Base-by-base conservation (phyloP, 2,888 invertebrate species). In the Elegia similella region DNA sequence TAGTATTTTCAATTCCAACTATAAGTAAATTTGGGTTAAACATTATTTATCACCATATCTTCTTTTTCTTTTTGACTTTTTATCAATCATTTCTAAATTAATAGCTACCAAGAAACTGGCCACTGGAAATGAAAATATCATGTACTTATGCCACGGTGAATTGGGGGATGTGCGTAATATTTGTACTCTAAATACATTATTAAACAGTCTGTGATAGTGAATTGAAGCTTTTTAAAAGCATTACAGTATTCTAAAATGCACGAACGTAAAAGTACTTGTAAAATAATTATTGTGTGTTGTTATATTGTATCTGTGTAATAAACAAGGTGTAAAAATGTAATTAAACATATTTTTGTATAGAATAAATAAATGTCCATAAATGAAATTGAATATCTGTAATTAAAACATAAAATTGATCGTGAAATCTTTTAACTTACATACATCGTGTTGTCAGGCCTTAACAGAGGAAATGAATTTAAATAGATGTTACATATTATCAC, bases 151-250 rank as follows among this genome's bases (percentile, higher is more conserved):
- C 50, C 34, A 50, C 16, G n/a, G 12, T 50, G 34, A 12, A 50
- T 50, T 17, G 17, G 34, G 6, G 50, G 12, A 46, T n/a, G 23
- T 29, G 43, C n/a, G 7, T n/a, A 29, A 32, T 42, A 13, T 30
- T 42, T 60, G 43, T 42, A 34, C 23, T 42, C 13, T 15, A 53
- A 43, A 43, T 61, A 63, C 61, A 63, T 63, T 63, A 62, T 65
- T 59, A 57, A 63, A 64, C 59, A 56, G 75, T 84, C 89, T 89
- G 88, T 89, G 89, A 89, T 88, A 89, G 86, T 76, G 80, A 82
- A 78, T 82, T 80, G 74, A 81, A 71, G 86, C 86, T 86, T 87
- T 86, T 72, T 78, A 75, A 86, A 86, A 78, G 79, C 74, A 69
- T 73, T 75, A 75, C 86, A 87, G 86, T 88, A 88, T 88, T 88